Evolutionary conservation across 2,888 invertebrate species (phyloP), one percentile per base, ranked within the genome.

Genomic region (Kuschelorhynchus macadamiae): DNA sequence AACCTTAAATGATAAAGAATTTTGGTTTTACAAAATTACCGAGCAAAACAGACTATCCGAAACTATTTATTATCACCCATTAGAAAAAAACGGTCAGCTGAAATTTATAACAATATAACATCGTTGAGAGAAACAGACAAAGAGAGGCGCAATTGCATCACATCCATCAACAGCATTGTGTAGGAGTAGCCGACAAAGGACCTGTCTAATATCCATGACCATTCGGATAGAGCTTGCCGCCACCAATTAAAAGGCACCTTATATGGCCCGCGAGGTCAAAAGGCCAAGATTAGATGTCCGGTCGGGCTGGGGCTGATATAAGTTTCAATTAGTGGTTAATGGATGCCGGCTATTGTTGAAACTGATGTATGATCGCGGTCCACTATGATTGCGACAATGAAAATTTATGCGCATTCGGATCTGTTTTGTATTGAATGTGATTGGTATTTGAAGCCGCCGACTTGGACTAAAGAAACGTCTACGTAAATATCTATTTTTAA

Each of bases 221-320:
- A 60, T 66, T 66, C 30, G 61, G 61, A 61, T 55, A 67, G 50
- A 39, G 49, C n/a, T n/a, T 50, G 67, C 67, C 67, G 67, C 49
- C 67, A 56, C 67, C 67, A 67, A 67, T 67, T 67, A 67, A 67
- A 62, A 62, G 25, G 36, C 57, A 56, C 67, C 67, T 61, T 67
- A 62, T 67, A 67, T 33, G 67, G 67, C 39, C 33, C 14, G 32
- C 39, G 57, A 67, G 67, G 67, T 67, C 53, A 61, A 67, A 67
- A 55, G 67, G 67, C 50, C 42, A 66, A 32, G 57, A 60, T 53
- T 47, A 61, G 61, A 61, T 50, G 61, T 33, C 46, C 53, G 47
- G n/a, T n/a, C n/a, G n/a, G n/a, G n/a, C n/a, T n/a, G 49, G 20
- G 39, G 53, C 32, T 55, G 67, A 50, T 60, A 67, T 57, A 67